Evolutionary conservation across 2,797 vertebrate genomes (phyloP).

Genomic region (Bovichtus variegatus): DNA sequence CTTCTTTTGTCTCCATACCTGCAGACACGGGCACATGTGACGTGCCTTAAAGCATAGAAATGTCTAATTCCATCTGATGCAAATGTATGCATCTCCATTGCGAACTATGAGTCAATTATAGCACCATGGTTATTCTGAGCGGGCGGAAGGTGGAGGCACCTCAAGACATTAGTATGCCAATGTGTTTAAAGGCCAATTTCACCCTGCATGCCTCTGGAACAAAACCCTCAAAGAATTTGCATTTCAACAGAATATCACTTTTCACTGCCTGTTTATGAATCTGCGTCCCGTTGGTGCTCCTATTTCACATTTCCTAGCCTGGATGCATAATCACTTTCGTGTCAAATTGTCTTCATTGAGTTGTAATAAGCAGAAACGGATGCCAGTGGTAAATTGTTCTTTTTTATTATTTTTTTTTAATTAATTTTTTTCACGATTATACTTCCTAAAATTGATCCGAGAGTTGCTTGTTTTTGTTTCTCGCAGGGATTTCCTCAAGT

Average conservation of each 20-base stretch:
- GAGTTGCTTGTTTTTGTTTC: constrained; percentile 35
- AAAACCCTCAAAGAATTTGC: constrained; percentile 79
- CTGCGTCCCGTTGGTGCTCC: constrained; percentile 60
- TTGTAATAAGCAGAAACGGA: constrained; percentile 68
- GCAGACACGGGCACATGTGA: constrained; percentile 5
- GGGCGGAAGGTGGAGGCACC: constrained; percentile 75
- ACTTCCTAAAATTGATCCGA: constrained; percentile 48
- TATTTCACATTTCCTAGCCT: constrained; percentile 75
- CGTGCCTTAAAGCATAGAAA: constrained; percentile 45
- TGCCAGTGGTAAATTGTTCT: constrained; percentile 22
- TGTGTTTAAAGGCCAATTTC: constrained; percentile 84
- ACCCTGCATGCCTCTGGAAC: constrained; percentile 83
- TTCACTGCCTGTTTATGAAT: constrained; percentile 75
- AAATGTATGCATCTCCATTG: constrained; percentile 69
- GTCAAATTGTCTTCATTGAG: constrained; percentile 80
- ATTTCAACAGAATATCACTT: constrained; percentile 82
- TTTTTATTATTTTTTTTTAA: background rate
- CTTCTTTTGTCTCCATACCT: constrained; percentile 22
- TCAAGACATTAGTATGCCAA: constrained; percentile 81
- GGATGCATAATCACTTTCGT: constrained; percentile 77
- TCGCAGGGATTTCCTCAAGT: constrained; percentile 42
- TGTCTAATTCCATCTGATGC: constrained; percentile 73
- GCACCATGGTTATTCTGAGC: constrained; percentile 66
- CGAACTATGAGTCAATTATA: constrained; percentile 77
- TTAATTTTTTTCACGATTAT: no score